Base-by-base conservation (phyloP, 2,888 invertebrate species). In the Drosophila setosimentum region DNA sequence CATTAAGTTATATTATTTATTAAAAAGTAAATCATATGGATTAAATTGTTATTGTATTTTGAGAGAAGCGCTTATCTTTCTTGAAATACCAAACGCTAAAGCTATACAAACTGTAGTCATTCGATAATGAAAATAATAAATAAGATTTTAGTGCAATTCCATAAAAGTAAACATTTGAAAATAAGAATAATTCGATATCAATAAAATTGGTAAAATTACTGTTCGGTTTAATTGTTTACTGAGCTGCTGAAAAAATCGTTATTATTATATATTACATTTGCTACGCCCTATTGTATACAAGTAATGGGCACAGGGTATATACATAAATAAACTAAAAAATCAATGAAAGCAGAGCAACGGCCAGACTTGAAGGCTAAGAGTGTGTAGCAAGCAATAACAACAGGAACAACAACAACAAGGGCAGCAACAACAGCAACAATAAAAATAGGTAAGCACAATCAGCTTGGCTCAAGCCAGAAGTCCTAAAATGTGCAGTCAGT, bases 321-420 rank as follows among this genome's bases (percentile, higher is more conserved):
- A 37, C 69, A 78, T 65, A 67, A 67, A 65, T 66, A 72, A 65
- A 70, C 69, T 61, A 50, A 58, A 81, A 83, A 84, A 86, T 86
- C 83, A 80, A 83, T 83, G 80, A 57, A 57, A 71, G 32, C 57
- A 60, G 53, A 72, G 73, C 82, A 75, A 59, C 75, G 73, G 73
- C 73, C 75, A 78, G 62, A 82, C 78, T 82, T 85, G 73, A 84
- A 84, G 85, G 83, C 83, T 82, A 80, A 82, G 54, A 55, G 76
- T 62, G 76, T 76, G 48, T 64, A 29, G 50, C 51, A 48, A 59
- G 48, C 42, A 51, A 27, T 49, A 53, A 27, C 10, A 21, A 16
- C 48, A 35, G 58, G 69, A 61, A 51, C 42, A 51, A 27, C 57
- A 53, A 27, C 32, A 37, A 35, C 50, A 49, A 24, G 29, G 51